Conservation (phyloP, 1,140 invertebrate genomes). For the Trypoxylus dichotomus region DNA sequence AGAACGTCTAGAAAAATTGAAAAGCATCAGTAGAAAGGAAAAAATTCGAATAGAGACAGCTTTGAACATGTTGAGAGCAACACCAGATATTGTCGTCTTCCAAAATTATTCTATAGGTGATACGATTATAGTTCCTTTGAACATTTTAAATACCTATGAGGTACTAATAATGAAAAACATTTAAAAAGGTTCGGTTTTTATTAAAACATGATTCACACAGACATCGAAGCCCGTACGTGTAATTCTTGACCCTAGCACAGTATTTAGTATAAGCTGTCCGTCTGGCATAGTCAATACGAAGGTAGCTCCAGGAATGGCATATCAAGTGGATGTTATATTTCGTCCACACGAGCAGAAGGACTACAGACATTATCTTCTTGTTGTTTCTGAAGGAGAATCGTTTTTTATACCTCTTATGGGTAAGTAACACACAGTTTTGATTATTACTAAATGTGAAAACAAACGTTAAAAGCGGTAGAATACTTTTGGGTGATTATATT, state of each 20-base stretch:
- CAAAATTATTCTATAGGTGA: slow-evolving; percentile 52
- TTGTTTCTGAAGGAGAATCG: slow-evolving; percentile 46
- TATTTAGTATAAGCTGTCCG: slow-evolving; percentile 48
- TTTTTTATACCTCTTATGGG: slow-evolving; percentile 51
- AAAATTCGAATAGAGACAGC: slow-evolving; percentile 31
- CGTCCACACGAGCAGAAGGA: slow-evolving; percentile 48
- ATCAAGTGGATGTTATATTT: slow-evolving; percentile 50
- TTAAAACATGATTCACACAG: slow-evolving; percentile 37
- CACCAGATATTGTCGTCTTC: slow-evolving; percentile 53
- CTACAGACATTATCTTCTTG: slow-evolving; percentile 49
- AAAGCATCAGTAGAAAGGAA: slow-evolving; percentile 35
- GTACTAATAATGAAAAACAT: slow-evolving; percentile 38
- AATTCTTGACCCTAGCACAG: slow-evolving; percentile 41
- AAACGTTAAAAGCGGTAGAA: no score
- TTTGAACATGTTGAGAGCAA: slow-evolving; percentile 44
- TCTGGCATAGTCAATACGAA: slow-evolving; percentile 43
- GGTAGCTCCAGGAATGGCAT: slow-evolving; percentile 54
- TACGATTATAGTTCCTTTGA: slow-evolving; percentile 46
- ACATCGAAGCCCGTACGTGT: slow-evolving; percentile 46
- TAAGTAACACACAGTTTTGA: slow-evolving; percentile 25
- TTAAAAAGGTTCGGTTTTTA: slow-evolving; percentile 9
- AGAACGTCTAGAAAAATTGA: slow-evolving; percentile 43
- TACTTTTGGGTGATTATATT: no score
- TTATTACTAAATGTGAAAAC: background rate
- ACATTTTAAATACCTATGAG: slow-evolving; percentile 52